phyloP scores from a whole-genome alignment of 2,888 invertebrate genomes.

The Ennomos fuscantarius region DNA sequence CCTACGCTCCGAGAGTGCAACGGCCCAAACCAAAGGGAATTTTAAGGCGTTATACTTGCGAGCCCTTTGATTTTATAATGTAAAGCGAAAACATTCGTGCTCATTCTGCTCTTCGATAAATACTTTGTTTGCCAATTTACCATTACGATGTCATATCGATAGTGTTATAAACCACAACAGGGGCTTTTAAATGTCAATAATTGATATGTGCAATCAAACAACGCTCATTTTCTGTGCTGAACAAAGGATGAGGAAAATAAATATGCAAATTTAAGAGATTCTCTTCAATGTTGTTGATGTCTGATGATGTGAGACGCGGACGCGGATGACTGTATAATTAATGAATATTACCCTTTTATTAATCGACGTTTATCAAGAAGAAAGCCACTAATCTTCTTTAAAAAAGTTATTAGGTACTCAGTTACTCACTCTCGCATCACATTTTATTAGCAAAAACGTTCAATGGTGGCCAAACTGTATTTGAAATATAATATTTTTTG shows the following conservation, averaged over 20 bases:
- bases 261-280: slow-evolving; percentile 37
- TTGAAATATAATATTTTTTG: no score
- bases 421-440: no score
- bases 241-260: slow-evolving; percentile 43
- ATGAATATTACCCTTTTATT: no score
- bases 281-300: slow-evolving; percentile 26
- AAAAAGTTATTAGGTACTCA: no score
- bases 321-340: no score
- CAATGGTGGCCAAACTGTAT: no score
- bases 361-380: no score
- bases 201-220: slow-evolving; percentile 26
- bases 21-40: slow-evolving; percentile 82
- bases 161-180: not conserved
- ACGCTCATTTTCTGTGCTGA: slow-evolving; percentile 22
- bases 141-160: slow-evolving; percentile 10
- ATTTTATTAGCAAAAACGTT: no score
- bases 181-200: no score
- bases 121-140: not conserved
- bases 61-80: slow-evolving; percentile 70
- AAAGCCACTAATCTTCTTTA: no score
- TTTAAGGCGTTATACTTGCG: slow-evolving; percentile 77
- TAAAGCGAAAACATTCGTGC: slow-evolving; percentile 32
- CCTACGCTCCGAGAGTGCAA: slow-evolving; percentile 78
- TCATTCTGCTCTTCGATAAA: slow-evolving; percentile 10
- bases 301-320: no score